Evolutionary conservation across 1,140 invertebrate species (phyloP).

Genomic region (Penaeus indicus): DNA sequence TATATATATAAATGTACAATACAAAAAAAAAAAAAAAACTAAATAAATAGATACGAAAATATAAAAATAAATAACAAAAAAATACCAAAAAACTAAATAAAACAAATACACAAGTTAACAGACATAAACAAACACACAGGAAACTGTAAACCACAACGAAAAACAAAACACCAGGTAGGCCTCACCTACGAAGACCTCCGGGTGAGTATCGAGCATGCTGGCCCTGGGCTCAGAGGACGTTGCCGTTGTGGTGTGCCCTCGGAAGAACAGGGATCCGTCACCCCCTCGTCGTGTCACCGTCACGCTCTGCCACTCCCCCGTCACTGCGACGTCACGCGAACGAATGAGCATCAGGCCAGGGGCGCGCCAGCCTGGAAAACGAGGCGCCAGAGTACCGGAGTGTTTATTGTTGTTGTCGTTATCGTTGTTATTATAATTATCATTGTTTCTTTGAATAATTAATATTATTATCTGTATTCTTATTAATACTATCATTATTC

Average conservation of each 20-base stretch:
- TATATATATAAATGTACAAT: too few species aligned
- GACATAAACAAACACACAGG: too few species aligned
- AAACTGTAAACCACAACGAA: neutral
- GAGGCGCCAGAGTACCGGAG: neutral
- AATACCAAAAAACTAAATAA: neutral
- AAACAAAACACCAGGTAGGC: neutral
- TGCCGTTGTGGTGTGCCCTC: slow-evolving; percentile 27
- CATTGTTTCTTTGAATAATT: neutral
- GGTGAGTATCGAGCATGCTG: slow-evolving; percentile 35
- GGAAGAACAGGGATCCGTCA: slow-evolving; percentile 22
- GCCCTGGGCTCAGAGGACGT: neutral
- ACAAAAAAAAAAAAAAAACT: too few species aligned
- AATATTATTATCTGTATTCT: neutral
- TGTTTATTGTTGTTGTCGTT: too few species aligned
- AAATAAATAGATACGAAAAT: too few species aligned
- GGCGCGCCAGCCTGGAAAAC: slow-evolving; percentile 31
- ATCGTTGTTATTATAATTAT: neutral
- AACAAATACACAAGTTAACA: neutral
- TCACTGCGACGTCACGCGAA: slow-evolving; percentile 9
- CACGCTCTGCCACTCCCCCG: slow-evolving; percentile 51
- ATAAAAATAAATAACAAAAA: too few species aligned
- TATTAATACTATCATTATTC: neutral
- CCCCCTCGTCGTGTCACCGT: slow-evolving; percentile 24
- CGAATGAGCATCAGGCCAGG: slow-evolving; percentile 39
- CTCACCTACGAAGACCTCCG: neutral